Percentiles rank a stretch among this genome's conserved stretches.
Evolutionary conservation across 2,888 invertebrate genomes (phyloP).

Genomic region (Alcis repandata): DNA sequence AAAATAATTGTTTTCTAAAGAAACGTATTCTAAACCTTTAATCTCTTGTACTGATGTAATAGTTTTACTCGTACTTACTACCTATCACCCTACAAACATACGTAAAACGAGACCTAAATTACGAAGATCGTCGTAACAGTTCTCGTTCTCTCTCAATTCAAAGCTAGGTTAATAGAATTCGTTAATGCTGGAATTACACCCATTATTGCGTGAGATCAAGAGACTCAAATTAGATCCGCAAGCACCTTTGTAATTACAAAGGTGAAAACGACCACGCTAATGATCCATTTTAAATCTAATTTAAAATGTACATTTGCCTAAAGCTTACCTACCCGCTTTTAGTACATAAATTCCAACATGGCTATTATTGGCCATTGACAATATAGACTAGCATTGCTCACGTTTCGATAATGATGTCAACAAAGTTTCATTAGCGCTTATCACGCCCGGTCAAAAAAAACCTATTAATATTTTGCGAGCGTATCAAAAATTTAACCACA

Average conservation of each 20-base stretch:
- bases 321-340: not conserved
- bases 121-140: slow-evolving; percentile 2
- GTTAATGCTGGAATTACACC: slow-evolving; percentile 26
- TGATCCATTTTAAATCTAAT: slow-evolving; percentile 15
- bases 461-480: slow-evolving; percentile 7
- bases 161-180: slow-evolving; percentile 27
- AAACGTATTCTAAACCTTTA: no score
- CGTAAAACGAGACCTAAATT: not conserved
- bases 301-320: slow-evolving; percentile 4
- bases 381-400: not conserved
- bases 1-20: no score
- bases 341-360: not conserved
- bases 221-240: slow-evolving; percentile 24
- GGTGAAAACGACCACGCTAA: slow-evolving; percentile 22
- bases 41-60: no score
- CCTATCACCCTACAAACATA: no score
- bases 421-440: not conserved
- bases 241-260: slow-evolving; percentile 20
- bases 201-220: slow-evolving; percentile 20
- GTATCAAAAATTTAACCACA: slow-evolving; percentile 15
- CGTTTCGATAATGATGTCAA: not conserved
- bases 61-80: no score
- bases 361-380: no score
- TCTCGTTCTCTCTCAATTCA: slow-evolving; percentile 4
- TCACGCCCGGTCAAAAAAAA: not conserved